Evolutionary conservation across 1,140 invertebrate species (phyloP).

Genomic region (Lamellibrachia luymesi): DNA sequence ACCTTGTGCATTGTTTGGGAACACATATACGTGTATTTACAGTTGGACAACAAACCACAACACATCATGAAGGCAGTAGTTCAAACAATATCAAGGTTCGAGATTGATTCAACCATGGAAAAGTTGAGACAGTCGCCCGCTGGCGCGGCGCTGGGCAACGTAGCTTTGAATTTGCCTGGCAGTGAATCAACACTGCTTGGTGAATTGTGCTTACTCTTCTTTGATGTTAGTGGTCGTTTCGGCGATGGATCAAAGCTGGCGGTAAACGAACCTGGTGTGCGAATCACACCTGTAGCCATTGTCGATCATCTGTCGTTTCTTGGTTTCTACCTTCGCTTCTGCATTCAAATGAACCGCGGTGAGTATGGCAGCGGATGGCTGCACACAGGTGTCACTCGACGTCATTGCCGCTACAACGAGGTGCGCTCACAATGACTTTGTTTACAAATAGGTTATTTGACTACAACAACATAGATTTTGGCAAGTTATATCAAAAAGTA

Average conservation of each 20-base stretch:
- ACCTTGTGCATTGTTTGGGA: neutral
- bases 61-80: neutral
- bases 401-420: neutral
- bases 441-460: neutral
- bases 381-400: neutral
- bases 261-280: neutral
- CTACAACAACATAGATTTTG: neutral
- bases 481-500: neutral
- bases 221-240: neutral
- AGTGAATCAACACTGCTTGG: neutral
- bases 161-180: neutral
- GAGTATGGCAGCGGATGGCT: neutral
- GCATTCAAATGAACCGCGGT: conserved; percentile 3
- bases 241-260: neutral
- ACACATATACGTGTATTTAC: neutral
- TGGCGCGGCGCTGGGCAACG: neutral
- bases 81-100: neutral
- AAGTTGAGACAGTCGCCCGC: neutral
- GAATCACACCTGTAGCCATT: neutral
- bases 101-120: neutral
- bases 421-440: neutral
- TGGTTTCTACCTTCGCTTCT: neutral
- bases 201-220: neutral
- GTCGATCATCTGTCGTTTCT: neutral
- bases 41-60: neutral